Percentiles rank a stretch among this genome's conserved stretches.
Evolutionary conservation across 2,797 vertebrate genomes (phyloP).

Genomic region (Cebuella pygmaea): DNA sequence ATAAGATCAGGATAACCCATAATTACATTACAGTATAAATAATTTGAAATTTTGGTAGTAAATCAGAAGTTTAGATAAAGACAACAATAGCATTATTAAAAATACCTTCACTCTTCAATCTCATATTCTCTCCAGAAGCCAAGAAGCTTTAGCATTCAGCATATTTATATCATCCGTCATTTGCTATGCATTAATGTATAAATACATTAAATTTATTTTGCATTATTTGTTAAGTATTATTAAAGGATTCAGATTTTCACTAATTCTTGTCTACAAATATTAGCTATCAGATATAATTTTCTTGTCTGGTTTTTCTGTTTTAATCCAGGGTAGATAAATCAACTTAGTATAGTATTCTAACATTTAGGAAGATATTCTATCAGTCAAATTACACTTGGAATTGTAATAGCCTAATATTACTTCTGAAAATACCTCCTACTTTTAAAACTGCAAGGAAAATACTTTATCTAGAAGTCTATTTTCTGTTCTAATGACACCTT

Average conservation of each 20-base stretch:
- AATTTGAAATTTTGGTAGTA: neutral
- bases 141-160: neutral
- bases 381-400: neutral
- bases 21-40: neutral
- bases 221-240: neutral
- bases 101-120: neutral
- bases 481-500: neutral
- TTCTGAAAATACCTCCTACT: slow-evolving; percentile 19
- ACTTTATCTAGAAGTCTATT: neutral
- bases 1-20: neutral
- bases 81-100: neutral
- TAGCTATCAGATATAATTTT: neutral
- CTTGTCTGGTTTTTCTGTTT: neutral
- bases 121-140: neutral
- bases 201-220: neutral
- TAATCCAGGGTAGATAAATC: neutral
- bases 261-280: neutral
- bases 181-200: neutral
- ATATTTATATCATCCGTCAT: neutral
- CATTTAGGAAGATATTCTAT: neutral
- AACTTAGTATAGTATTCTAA: neutral
- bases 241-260: slow-evolving; percentile 26
- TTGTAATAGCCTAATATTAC: neutral
- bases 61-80: neutral
- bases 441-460: slow-evolving; percentile 16